Evolutionary conservation across 2,797 vertebrate species (phyloP).

Genomic region (Semotilus atromaculatus): DNA sequence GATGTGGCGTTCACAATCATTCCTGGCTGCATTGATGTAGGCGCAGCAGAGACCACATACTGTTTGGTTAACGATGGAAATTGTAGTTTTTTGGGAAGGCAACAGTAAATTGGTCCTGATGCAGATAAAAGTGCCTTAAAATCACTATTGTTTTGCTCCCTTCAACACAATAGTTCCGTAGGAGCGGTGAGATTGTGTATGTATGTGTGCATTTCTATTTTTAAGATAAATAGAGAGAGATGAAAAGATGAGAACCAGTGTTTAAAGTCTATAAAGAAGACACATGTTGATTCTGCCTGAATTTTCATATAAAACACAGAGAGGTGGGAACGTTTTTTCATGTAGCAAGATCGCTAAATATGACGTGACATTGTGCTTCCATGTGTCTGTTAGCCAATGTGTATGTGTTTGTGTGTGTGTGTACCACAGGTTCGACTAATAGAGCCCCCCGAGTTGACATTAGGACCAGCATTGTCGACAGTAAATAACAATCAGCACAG

Average conservation of each 20-base stretch:
- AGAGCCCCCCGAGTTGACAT: conserved; percentile 34
- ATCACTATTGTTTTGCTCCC: conserved; percentile 44
- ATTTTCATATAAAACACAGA: conserved; percentile 18
- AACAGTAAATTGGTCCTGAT: conserved; percentile 48
- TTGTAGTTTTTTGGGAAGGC: conserved; percentile 18
- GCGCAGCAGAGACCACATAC: conserved; percentile 14
- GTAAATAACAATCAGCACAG: conserved; percentile 52
- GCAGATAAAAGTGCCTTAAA: conserved; percentile 24
- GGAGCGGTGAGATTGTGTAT: neutral
- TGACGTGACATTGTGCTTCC: neutral
- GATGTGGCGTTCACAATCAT: conserved; percentile 22
- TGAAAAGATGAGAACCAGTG: conserved; percentile 7
- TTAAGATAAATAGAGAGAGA: conserved; percentile 27
- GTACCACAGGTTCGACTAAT: conserved; percentile 31
- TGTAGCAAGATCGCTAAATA: conserved; percentile 4
- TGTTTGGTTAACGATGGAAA: conserved; percentile 30
- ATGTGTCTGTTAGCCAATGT: neutral
- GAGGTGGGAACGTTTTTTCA: neutral
- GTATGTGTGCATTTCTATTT: neutral
- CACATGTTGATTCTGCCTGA: conserved; percentile 17
- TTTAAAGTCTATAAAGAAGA: conserved; percentile 25
- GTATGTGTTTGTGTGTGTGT: conserved; percentile 6
- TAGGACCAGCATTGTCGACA: conserved; percentile 25
- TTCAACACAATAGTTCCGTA: conserved; percentile 25
- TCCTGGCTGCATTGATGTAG: conserved; percentile 5